Percentiles rank a stretch among this genome's conserved stretches.
Evolutionary conservation across 2,113 vertebrate species (phyloP).

Genomic region (Pongo abelii): DNA sequence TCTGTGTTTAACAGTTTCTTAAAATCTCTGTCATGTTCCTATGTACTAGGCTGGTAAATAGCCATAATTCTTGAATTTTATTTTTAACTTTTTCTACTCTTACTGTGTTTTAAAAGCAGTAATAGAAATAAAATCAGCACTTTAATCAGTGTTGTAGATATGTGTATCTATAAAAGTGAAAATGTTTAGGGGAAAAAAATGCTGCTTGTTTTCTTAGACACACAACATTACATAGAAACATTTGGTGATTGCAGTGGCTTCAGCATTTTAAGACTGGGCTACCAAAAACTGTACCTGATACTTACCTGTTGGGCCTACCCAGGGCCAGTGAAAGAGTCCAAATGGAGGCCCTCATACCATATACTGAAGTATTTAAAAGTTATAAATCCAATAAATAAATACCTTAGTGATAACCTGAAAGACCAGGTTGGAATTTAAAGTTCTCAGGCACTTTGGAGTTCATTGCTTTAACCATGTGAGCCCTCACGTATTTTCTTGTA

Average conservation of each 20-base stretch:
- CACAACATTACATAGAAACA: neutral
- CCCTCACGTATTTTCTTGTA: neutral
- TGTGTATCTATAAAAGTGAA: neutral
- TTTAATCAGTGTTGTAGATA: neutral
- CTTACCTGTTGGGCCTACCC: neutral
- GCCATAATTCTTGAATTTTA: slow-evolving; percentile 17
- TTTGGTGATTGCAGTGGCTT: neutral
- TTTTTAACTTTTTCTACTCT: slow-evolving; percentile 20
- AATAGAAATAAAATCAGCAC: neutral
- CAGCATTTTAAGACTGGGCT: neutral
- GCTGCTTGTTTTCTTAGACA: neutral
- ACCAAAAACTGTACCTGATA: neutral
- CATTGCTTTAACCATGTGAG: neutral
- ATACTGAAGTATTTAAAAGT: neutral
- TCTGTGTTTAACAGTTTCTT: slow-evolving; percentile 3
- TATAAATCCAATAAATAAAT: neutral
- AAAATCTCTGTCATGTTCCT: neutral
- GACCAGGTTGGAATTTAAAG: neutral
- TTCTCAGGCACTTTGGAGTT: neutral
- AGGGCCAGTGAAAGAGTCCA: neutral
- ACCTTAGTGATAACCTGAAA: neutral
- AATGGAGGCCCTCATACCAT: neutral
- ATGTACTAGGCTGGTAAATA: neutral
- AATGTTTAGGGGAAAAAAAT: neutral
- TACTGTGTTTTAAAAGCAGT: neutral